Conservation (phyloP, 2,797 vertebrate species). For the Pelodytes ibericus region DNA sequence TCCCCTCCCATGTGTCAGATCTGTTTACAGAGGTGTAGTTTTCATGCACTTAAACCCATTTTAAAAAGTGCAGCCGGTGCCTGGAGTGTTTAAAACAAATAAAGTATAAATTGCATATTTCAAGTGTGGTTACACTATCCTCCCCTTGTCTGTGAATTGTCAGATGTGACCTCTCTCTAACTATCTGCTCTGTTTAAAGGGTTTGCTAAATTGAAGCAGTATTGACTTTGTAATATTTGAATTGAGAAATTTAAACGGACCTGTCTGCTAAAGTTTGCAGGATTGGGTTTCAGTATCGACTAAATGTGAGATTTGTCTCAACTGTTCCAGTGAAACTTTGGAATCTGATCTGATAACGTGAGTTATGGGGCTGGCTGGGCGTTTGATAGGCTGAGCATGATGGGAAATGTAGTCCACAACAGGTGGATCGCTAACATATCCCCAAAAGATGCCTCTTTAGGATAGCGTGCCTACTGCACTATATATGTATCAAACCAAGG, state of each 20-base stretch:
- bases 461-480: too few relatives aligned
- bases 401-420: too few relatives aligned
- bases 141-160: conserved; percentile 50
- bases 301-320: conserved; percentile 71
- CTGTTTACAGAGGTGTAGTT: conserved; percentile 60
- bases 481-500: too few relatives aligned
- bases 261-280: conserved; percentile 65
- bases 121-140: background rate
- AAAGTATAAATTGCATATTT: conserved; percentile 35
- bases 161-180: conserved; percentile 44
- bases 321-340: too few relatives aligned
- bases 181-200: too few relatives aligned
- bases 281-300: conserved; percentile 77
- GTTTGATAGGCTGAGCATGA: too few relatives aligned
- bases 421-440: too few relatives aligned
- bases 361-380: too few relatives aligned
- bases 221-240: conserved; percentile 76
- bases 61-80: conserved; percentile 56
- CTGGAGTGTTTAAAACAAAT: conserved; percentile 3
- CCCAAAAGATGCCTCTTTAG: too few relatives aligned
- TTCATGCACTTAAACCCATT: conserved; percentile 50
- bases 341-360: too few relatives aligned
- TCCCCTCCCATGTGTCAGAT: conserved; percentile 58
- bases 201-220: conserved; percentile 48
- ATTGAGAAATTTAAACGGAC: conserved; percentile 73